Evolutionary conservation across 2,113 vertebrate genomes (phyloP).

Genomic region (Cynocephalus volans): DNA sequence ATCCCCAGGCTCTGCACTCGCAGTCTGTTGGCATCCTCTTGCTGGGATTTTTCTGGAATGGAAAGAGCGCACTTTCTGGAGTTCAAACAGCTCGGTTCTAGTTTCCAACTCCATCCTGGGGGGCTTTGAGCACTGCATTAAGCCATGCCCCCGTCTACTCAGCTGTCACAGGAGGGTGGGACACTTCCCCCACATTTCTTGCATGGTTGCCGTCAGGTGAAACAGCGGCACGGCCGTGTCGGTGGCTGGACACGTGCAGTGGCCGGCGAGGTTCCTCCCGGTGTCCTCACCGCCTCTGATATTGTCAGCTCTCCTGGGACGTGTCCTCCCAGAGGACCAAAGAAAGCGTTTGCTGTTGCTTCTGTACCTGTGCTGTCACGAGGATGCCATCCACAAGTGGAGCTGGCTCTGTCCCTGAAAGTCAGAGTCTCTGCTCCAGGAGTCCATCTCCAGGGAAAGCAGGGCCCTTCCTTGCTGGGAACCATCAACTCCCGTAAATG

Average conservation of each 20-base stretch:
- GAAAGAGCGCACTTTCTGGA: not conserved
- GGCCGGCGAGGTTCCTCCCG: not conserved
- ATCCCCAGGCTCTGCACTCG: accelerated
- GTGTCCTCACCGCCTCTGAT: no score
- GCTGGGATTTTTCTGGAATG: not conserved
- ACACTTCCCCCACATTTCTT: not conserved
- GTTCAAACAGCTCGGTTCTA: accelerated
- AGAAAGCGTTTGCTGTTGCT: not conserved
- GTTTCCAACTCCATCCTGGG: not conserved
- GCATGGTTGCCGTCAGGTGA: accelerated
- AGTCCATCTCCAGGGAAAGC: not conserved
- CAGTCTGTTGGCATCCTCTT: not conserved
- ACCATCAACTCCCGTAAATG: not conserved
- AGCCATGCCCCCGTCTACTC: not conserved
- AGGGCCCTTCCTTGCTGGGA: not conserved
- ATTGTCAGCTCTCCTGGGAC: accelerated
- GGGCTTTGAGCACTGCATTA: not conserved
- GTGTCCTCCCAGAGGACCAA: not conserved
- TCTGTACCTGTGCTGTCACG: not conserved
- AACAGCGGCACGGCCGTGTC: accelerated
- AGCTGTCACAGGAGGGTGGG: not conserved
- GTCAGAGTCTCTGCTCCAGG: not conserved
- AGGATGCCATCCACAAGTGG: not conserved
- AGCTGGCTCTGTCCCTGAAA: not conserved
- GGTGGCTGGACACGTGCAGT: accelerated